Evolutionary conservation across 2,113 vertebrate species (phyloP).

Genomic region (Indicator maculatus): DNA sequence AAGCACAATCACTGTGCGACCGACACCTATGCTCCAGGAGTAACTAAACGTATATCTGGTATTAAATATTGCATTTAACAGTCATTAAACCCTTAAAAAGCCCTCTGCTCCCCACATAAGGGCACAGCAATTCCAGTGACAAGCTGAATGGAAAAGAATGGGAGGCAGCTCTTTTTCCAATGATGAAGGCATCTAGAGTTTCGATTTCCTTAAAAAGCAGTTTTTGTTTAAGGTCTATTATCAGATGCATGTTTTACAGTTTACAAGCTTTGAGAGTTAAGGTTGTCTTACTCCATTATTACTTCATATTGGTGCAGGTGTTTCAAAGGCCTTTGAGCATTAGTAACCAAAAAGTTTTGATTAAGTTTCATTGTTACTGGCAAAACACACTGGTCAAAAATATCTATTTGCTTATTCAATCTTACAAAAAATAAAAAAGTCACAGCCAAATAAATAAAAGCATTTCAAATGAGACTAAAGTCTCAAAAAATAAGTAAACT

Average conservation of each 20-base stretch:
- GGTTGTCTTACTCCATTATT: neutral
- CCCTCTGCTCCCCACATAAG: neutral
- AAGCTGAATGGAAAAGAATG: neutral
- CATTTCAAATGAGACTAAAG: neutral
- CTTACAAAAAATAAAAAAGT: neutral
- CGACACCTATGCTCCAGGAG: neutral
- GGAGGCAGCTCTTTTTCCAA: neutral
- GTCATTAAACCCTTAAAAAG: neutral
- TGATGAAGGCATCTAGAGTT: neutral
- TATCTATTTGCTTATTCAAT: neutral
- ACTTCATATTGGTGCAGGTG: neutral
- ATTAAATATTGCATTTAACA: neutral
- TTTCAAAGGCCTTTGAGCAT: slow-evolving; percentile 12
- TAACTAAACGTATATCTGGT: neutral
- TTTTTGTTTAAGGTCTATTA: neutral
- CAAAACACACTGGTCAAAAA: slow-evolving; percentile 8
- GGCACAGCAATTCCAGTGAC: neutral
- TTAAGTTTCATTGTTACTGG: neutral
- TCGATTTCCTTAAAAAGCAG: neutral
- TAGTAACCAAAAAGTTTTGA: slow-evolving; percentile 20
- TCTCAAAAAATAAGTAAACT: neutral
- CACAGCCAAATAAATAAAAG: neutral
- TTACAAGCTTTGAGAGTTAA: neutral
- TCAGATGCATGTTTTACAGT: neutral
- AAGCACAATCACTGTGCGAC: neutral